These are phyloP conservation scores for Sebastes diploproa DNA, from an alignment of 2,797 vertebrate genomes.

Conservation along the genomic window DNA sequence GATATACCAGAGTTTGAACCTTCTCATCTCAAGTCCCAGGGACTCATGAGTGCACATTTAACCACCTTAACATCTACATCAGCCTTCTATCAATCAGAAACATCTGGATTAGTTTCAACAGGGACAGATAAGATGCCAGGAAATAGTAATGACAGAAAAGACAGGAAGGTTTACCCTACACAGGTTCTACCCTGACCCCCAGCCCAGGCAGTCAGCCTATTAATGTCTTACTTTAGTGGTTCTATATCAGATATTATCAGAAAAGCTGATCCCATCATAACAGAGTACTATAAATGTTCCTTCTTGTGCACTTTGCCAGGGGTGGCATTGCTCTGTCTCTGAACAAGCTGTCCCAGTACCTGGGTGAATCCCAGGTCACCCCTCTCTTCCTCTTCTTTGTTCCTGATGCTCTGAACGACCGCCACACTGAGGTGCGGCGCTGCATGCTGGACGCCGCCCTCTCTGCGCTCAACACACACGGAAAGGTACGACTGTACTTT, in stretches of 20 bases:
- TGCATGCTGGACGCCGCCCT: conserved; percentile 97
- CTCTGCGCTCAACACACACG: conserved; percentile 93
- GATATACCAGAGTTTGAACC: neutral
- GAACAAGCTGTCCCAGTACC: conserved; percentile 92
- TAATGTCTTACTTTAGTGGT: neutral
- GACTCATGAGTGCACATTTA: neutral
- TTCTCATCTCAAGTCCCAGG: neutral
- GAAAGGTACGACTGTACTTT: conserved; percentile 85
- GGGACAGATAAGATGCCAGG: neutral
- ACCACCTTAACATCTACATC: neutral
- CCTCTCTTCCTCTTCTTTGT: conserved; percentile 98
- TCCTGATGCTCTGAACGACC: conserved; percentile 95
- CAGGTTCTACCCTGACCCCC: neutral
- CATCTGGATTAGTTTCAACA: neutral
- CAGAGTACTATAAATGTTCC: neutral
- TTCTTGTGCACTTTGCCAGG: conserved; percentile 68
- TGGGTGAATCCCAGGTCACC: conserved; percentile 92
- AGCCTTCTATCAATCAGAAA: neutral
- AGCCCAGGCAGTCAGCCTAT: neutral
- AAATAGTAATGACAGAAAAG: neutral
- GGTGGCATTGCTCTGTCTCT: conserved; percentile 95
- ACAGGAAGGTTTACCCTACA: neutral
- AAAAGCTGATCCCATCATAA: neutral
- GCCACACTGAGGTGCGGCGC: conserved; percentile 92
- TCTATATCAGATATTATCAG: neutral